Conservation (phyloP, 2,113 vertebrate species). For the Alouatta palliata region DNA sequence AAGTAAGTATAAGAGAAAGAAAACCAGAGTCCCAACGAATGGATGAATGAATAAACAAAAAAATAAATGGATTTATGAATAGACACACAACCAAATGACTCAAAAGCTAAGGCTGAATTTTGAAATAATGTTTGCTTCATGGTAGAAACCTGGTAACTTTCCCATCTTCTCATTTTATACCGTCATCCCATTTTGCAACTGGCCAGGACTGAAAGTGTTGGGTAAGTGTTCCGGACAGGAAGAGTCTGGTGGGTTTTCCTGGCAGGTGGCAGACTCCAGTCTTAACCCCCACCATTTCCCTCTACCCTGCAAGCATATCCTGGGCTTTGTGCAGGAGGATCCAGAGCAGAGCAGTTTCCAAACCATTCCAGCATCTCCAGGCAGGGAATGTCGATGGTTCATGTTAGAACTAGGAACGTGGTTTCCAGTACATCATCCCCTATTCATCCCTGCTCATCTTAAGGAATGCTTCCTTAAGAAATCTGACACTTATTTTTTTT, state of each 20-base stretch:
- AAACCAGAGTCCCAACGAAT: neutral
- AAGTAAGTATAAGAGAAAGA: neutral
- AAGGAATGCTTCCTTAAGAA: neutral
- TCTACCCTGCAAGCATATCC: neutral
- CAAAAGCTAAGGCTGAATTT: neutral
- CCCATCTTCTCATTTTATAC: neutral
- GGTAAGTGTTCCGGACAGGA: neutral
- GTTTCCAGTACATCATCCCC: neutral
- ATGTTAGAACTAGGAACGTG: neutral
- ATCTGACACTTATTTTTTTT: neutral
- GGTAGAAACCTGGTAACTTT: neutral
- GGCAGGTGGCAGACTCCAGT: neutral
- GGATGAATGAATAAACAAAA: neutral
- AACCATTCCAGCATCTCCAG: neutral
- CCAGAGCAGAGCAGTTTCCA: neutral
- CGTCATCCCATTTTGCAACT: neutral
- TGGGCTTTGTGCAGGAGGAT: neutral
- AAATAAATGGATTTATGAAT: neutral
- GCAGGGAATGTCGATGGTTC: neutral
- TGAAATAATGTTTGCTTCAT: neutral
- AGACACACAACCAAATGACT: neutral
- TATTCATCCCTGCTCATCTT: neutral
- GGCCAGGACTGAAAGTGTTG: neutral
- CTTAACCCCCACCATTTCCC: neutral
- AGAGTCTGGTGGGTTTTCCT: rapidly evolving